Evolutionary conservation across 2,888 invertebrate species (phyloP).

Genomic region (Himalopsyche kuldschensis): DNA sequence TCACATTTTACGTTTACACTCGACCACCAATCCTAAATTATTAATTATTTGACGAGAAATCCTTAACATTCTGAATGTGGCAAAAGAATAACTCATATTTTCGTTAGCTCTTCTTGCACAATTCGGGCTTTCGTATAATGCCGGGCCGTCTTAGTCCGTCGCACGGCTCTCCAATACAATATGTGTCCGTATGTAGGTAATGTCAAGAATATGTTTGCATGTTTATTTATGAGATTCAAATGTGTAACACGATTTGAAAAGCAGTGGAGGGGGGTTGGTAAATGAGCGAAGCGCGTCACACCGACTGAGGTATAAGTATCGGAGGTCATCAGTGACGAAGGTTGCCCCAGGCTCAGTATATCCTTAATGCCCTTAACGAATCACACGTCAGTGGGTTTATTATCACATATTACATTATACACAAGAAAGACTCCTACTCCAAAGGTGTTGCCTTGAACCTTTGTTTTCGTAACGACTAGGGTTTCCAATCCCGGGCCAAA

Average conservation of each 20-base stretch:
- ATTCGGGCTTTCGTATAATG: not conserved
- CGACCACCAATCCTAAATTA: too few relatives aligned
- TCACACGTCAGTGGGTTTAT: not conserved
- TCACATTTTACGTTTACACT: too few relatives aligned
- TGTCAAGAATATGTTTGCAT: not conserved
- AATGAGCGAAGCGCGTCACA: not conserved
- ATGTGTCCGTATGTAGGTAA: not conserved
- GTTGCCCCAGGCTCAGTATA: not conserved
- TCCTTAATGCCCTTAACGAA: not conserved
- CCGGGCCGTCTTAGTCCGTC: not conserved
- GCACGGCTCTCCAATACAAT: not conserved
- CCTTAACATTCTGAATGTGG: too few relatives aligned
- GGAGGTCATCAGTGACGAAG: not conserved
- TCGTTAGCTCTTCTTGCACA: too few relatives aligned
- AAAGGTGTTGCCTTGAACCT: too few relatives aligned
- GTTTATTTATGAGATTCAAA: not conserved
- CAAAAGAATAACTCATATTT: too few relatives aligned
- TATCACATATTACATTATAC: too few relatives aligned
- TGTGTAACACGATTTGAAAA: not conserved
- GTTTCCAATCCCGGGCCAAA: too few relatives aligned
- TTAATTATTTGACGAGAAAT: too few relatives aligned
- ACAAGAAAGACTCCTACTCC: too few relatives aligned
- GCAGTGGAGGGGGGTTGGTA: not conserved
- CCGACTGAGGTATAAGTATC: not conserved
- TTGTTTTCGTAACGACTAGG: too few relatives aligned